Evolutionary conservation across 1,140 invertebrate genomes (phyloP), one percentile per base, ranked within the genome.

Genomic region (Littorina saxatilis): DNA sequence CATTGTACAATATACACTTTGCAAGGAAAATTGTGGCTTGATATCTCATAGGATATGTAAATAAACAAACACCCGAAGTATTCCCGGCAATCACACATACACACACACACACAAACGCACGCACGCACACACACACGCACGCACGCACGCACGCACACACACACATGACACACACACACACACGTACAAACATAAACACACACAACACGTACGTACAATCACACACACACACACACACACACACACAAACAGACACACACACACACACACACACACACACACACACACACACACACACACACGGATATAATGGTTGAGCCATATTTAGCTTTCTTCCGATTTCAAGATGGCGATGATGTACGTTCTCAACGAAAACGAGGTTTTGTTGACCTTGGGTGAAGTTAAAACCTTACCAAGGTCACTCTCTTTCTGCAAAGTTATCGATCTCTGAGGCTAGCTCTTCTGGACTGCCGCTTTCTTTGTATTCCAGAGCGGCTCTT

Each of bases 81-180:
- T n/a, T n/a, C 15, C 61, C 15, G 15, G 27, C 63, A 68, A 5
- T 20, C 27, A 68, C 63, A 68, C 63, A 68, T 32, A 68, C 63
- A 68, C 63, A 68, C 63, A 68, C 63, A 68, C 63, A 35, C 63
- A 68, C 63, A 35, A 27, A 61, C 58, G n/a, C 58, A 61, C 43
- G 17, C 43, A 47, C 43, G 17, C 43, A 47, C 43, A 47, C 43
- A 47, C 61, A 32, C 61, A 63, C 61, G 4, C 61, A 32, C 61
- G 5, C n/a, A 63, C 61, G 0, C 61, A 63, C 61, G 5, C 61
- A 63, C n/a, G 15, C 27, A 63, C 61, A 63, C n/a, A 32, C 61
- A 63, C 61, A 32, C n/a, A 32, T 47, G 43, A 47, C 5, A 17
- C 61, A 63, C 61, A 32, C 61, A 63, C 29, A 32, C 61, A 63